These are phyloP conservation scores for Cryptomyrus ogoouensis DNA, from an alignment of 2,113 vertebrate genomes.

Conservation along the genomic window DNA sequence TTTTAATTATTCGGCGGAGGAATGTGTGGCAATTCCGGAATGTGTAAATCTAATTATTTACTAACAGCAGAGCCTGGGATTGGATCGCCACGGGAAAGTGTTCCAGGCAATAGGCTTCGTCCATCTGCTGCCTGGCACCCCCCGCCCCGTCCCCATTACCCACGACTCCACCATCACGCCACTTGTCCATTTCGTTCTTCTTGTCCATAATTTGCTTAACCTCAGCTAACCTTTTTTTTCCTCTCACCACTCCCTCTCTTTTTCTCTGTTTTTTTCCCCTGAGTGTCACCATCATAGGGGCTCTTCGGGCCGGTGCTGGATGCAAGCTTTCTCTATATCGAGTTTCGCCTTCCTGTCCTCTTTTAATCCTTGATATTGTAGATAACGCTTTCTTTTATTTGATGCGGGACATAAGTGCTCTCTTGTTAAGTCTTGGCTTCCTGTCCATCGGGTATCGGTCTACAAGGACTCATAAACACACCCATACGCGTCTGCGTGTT, in stretches of 20 bases:
- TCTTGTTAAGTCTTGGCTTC: neutral
- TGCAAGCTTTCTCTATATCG: neutral
- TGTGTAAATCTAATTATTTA: constrained; percentile 90
- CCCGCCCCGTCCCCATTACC: constrained; percentile 14
- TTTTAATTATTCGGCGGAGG: constrained; percentile 97
- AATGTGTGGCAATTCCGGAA: constrained; percentile 87
- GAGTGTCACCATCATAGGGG: neutral
- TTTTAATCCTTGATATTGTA: neutral
- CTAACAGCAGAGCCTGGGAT: constrained; percentile 77
- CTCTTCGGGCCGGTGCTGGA: neutral
- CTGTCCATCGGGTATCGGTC: neutral
- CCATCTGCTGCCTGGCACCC: constrained; percentile 65
- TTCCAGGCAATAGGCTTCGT: constrained; percentile 63
- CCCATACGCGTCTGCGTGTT: neutral
- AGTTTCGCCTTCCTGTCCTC: neutral
- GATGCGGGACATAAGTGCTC: neutral
- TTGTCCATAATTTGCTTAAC: neutral
- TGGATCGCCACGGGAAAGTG: constrained; percentile 64
- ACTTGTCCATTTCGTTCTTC: neutral
- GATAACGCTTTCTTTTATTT: neutral
- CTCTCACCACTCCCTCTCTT: neutral
- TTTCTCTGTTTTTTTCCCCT: neutral
- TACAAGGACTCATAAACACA: neutral
- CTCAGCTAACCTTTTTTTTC: neutral
- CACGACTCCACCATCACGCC: constrained; percentile 24